Conservation (phyloP, 1,140 invertebrate species). For the Polypedilum vanderplanki region DNA sequence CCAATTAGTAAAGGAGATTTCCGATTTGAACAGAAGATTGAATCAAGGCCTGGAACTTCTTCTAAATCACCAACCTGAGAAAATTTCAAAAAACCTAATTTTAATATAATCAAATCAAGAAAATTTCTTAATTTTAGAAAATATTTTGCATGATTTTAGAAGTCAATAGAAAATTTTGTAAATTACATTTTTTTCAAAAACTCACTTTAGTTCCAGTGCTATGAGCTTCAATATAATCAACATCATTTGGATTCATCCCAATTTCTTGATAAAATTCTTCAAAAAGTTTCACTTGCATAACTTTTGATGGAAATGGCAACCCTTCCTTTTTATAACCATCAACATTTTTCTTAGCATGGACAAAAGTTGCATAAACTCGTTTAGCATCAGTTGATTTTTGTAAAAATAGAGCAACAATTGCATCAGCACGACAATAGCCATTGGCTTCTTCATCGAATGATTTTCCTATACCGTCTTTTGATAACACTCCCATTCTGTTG, state of each 20-base stretch:
- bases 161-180: no score
- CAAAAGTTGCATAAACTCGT: conserved; percentile 52
- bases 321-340: conserved; percentile 50
- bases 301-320: conserved; percentile 51
- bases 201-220: conserved; percentile 50
- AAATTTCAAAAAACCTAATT: background rate
- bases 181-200: no score
- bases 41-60: conserved; percentile 40
- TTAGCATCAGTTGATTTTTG: conserved; percentile 48
- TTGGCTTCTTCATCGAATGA: conserved; percentile 55
- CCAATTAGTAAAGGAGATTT: conserved; percentile 42
- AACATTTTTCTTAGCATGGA: conserved; percentile 51
- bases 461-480: conserved; percentile 53
- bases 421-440: conserved; percentile 57
- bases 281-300: conserved; percentile 49
- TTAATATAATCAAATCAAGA: background rate
- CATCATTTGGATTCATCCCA: conserved; percentile 52
- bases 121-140: background rate
- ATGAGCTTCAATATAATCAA: conserved; percentile 68
- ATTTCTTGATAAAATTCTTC: conserved; percentile 55
- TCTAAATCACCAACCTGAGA: conserved; percentile 33
- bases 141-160: no score
- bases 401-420: conserved; percentile 49
- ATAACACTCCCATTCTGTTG: conserved; percentile 52
- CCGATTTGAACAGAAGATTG: conserved; percentile 44